These are phyloP conservation scores for Cariama cristata DNA, from an alignment of 2,113 vertebrate species.

Conservation along the genomic window DNA sequence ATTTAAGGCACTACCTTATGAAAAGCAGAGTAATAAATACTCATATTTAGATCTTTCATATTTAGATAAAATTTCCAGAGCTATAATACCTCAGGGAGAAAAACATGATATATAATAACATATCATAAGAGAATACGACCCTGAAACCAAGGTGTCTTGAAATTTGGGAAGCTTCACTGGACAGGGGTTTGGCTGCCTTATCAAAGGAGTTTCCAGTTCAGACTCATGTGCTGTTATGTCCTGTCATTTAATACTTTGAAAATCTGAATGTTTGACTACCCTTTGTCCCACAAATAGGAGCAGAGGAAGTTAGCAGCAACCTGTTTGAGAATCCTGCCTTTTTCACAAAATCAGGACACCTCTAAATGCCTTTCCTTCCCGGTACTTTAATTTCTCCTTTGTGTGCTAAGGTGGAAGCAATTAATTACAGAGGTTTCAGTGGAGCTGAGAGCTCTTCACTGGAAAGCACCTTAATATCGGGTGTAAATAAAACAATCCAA, in stretches of 20 bases:
- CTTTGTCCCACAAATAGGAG: neutral
- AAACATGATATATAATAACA: neutral
- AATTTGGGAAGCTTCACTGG: neutral
- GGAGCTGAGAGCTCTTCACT: neutral
- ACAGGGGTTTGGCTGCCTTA: neutral
- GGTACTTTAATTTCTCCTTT: neutral
- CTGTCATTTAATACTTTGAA: neutral
- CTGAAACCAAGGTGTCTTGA: neutral
- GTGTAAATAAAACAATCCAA: slow-evolving; percentile 46
- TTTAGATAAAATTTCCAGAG: neutral
- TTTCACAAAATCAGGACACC: neutral
- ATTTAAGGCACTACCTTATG: neutral
- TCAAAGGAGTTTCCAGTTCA: neutral
- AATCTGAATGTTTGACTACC: neutral
- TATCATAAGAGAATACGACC: neutral
- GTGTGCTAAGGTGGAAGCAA: neutral
- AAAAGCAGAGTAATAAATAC: neutral
- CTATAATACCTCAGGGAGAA: neutral
- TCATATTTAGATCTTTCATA: neutral
- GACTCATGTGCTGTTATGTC: neutral
- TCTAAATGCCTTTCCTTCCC: neutral
- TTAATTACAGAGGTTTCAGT: slow-evolving; percentile 47
- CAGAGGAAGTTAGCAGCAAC: neutral
- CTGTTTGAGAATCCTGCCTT: neutral
- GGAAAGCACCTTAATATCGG: neutral